Evolutionary conservation across 2,113 vertebrate genomes (phyloP).

Genomic region (Notechis scutatus): DNA sequence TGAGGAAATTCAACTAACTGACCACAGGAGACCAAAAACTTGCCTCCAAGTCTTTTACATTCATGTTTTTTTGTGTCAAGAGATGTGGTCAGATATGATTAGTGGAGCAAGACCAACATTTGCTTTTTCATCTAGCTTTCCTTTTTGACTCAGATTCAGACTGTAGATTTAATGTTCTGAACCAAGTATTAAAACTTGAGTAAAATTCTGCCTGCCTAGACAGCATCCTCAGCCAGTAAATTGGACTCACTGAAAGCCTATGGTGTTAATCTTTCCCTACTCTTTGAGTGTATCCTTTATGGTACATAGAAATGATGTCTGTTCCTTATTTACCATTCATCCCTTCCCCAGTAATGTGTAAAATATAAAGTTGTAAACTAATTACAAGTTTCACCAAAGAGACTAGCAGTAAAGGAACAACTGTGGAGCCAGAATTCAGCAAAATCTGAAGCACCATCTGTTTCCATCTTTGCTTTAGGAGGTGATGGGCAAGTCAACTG

Average conservation of each 20-base stretch:
- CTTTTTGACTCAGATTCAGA: constrained; percentile 60
- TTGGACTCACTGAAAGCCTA: background rate
- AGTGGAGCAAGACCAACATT: constrained; percentile 42
- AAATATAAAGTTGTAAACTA: background rate
- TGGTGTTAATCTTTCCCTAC: background rate
- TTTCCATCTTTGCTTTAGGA: background rate
- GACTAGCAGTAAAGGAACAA: background rate
- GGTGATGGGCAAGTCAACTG: background rate
- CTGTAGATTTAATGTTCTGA: constrained; percentile 42
- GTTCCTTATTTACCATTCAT: background rate
- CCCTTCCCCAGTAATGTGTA: background rate
- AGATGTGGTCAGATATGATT: constrained; percentile 43
- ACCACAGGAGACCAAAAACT: constrained; percentile 44
- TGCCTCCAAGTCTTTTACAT: constrained; percentile 24
- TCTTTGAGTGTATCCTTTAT: background rate
- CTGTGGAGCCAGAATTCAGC: background rate
- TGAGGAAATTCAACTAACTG: constrained; percentile 40
- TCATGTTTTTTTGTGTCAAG: constrained; percentile 46
- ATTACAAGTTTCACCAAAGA: background rate
- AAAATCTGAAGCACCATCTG: background rate
- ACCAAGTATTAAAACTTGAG: constrained; percentile 38
- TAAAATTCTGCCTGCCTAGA: constrained; percentile 33
- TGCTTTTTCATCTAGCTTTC: constrained; percentile 49
- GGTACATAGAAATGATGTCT: background rate
- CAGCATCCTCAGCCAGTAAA: background rate